A percentile compares a stretch with the other conserved stretches of the same genome.
Conservation (phyloP, 1,140 invertebrate genomes). For the Rhyzopertha dominica region DNA sequence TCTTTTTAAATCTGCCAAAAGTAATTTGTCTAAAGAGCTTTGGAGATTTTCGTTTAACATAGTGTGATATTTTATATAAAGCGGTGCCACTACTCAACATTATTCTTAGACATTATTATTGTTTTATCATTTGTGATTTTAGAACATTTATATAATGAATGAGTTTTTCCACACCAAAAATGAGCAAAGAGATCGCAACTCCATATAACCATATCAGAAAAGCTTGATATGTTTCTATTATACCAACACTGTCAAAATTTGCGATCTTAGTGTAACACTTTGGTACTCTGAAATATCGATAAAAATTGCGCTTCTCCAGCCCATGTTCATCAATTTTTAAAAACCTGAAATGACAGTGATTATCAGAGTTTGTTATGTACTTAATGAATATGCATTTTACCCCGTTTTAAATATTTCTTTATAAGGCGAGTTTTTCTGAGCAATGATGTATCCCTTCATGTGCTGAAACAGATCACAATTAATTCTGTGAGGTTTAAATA, state of each 20-base stretch:
- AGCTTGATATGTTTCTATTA: constrained; percentile 29
- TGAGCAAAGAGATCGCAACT: no score
- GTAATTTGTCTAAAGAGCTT: no score
- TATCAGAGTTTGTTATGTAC: constrained; percentile 3
- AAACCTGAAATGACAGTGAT: constrained; percentile 18
- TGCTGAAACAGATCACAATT: constrained; percentile 15
- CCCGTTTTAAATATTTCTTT: constrained; percentile 46
- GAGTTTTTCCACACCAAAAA: no score
- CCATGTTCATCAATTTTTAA: constrained; percentile 27
- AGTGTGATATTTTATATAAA: no score
- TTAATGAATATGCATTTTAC: constrained; percentile 25
- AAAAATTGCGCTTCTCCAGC: constrained; percentile 22
- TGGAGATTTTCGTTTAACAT: no score
- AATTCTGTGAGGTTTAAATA: constrained; percentile 2
- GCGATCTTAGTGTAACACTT: constrained; percentile 24
- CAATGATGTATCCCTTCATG: constrained; percentile 43
- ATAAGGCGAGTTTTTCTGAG: constrained; percentile 48
- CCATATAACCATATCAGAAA: constrained; percentile 24
- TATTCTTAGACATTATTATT: no score
- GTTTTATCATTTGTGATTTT: no score
- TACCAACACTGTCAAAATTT: constrained; percentile 31
- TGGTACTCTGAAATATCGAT: constrained; percentile 25
- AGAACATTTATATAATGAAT: no score
- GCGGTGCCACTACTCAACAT: no score
- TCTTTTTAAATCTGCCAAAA: no score